Base-by-base conservation (phyloP, 92 coral and sea anemone species). In the Actinostola sp. region DNA sequence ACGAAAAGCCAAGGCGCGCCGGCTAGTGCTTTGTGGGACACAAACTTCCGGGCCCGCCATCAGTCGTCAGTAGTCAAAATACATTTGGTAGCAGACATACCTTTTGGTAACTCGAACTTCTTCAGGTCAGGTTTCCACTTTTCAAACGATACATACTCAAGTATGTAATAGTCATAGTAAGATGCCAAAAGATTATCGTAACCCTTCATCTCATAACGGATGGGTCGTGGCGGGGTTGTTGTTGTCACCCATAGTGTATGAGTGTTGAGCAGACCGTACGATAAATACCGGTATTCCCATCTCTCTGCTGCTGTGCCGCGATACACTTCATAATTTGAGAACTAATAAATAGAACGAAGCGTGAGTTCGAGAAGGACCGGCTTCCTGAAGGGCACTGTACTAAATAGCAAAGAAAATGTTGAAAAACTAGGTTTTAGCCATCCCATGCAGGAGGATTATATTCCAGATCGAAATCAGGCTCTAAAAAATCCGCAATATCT, bases 201-300 rank as follows among this genome's bases (percentile, higher is more conserved):
- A 46, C 98, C 98, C 59, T 93, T 91, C 98, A 93, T 93, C 76
- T 90, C 98, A 53, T 93, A 93, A 27, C 89, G 88, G 3, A 93
- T 96, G 66, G 98, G 98, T 34, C 97, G 91, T 59, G 82, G 73
- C 56, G 98, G 93, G 55, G 82, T 72, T 29, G 88, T 77, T 52
- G 61, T 86, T 28, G 96, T 93, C 26, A 92, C 92, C 88, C 89
- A 86, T 3, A 90, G 61, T 4, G 93, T 90, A 76, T 93, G 88
- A 50, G 85, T 73, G 71, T 94, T 94, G 63, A 91, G 82, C 34
- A 93, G 34, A 8, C 89, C 98, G 67, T 66, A 91, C 13, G 83
- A 86, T 78, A 87, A 66, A 75, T 93, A 93, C 45, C 89, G 96
- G 75, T 90, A 92, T 57, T 84, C 89, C 98, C 98, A 93, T 51